A percentile compares a stretch with the other conserved stretches of the same genome.
phyloP scores from a whole-genome alignment of 2,113 vertebrate genomes.

The Harpagus bidentatus region DNA sequence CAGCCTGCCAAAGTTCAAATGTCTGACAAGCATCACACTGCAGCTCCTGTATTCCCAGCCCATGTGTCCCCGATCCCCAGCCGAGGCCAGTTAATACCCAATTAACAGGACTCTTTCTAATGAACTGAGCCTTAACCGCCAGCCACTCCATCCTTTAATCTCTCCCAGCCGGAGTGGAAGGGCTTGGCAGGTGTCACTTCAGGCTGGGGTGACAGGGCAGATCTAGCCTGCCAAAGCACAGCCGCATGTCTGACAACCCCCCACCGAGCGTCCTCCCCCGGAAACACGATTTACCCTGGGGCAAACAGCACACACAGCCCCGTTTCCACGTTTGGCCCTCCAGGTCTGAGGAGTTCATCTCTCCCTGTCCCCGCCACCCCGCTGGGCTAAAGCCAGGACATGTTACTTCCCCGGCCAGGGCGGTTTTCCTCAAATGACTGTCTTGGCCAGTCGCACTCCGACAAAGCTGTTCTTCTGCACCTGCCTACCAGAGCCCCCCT shows the following conservation, averaged over 20 bases:
- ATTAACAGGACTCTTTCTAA: slow-evolving; percentile 60
- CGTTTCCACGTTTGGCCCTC: background rate
- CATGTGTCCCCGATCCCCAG: slow-evolving; percentile 56
- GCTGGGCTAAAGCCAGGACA: background rate
- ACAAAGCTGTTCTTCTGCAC: background rate
- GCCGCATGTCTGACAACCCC: background rate
- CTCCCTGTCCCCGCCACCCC: background rate
- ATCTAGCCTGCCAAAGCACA: background rate
- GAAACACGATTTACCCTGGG: background rate
- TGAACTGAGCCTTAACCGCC: slow-evolving; percentile 31
- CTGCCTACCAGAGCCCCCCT: background rate
- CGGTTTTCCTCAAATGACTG: background rate
- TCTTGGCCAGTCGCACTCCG: background rate
- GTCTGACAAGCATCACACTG: slow-evolving; percentile 54
- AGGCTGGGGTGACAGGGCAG: slow-evolving; percentile 9
- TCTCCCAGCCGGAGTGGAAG: background rate
- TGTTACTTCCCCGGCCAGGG: background rate
- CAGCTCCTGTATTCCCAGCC: slow-evolving; percentile 57
- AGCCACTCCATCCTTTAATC: slow-evolving; percentile 51
- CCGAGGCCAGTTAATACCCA: slow-evolving; percentile 63
- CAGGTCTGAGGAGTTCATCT: background rate
- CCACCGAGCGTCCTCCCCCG: background rate
- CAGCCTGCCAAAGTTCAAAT: slow-evolving; percentile 58
- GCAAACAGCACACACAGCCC: background rate
- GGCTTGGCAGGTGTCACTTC: slow-evolving; percentile 48